Percentiles rank a stretch among this genome's conserved stretches.
These are phyloP conservation scores for Neotoxoptera formosana DNA, from an alignment of 1,140 invertebrate species.

Conservation along the genomic window DNA sequence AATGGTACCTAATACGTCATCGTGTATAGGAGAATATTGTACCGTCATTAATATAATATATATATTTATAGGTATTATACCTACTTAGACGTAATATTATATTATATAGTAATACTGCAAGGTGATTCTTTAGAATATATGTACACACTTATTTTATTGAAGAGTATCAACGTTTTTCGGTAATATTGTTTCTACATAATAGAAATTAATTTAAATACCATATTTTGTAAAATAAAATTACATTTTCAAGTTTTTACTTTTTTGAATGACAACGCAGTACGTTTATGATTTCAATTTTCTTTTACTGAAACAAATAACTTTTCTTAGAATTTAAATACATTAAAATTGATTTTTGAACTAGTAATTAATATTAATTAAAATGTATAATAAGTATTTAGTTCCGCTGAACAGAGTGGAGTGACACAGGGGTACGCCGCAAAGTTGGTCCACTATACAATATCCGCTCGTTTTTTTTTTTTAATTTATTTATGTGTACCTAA, in stretches of 20 bases:
- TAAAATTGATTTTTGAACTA: not conserved
- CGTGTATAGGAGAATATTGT: not conserved
- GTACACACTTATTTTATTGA: not conserved
- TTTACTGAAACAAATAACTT: not conserved
- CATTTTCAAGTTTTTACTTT: not conserved
- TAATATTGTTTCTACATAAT: not conserved
- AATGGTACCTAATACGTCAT: not conserved
- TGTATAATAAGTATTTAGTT: not conserved
- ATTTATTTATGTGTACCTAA: not conserved
- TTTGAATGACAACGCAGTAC: not conserved
- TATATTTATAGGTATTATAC: no score
- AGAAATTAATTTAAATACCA: not conserved
- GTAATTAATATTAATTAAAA: not conserved
- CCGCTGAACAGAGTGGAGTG: not conserved
- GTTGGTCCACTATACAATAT: not conserved
- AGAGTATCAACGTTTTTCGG: not conserved
- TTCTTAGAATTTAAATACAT: not conserved
- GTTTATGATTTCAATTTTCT: not conserved
- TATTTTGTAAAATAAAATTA: not conserved
- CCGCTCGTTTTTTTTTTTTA: not conserved
- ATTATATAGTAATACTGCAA: not conserved
- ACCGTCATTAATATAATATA: not conserved
- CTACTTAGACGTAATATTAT: not conserved
- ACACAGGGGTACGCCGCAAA: not conserved
- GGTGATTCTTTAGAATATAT: not conserved